Conservation (phyloP, 2,888 invertebrate genomes). For the Microctonus hyperodae region DNA sequence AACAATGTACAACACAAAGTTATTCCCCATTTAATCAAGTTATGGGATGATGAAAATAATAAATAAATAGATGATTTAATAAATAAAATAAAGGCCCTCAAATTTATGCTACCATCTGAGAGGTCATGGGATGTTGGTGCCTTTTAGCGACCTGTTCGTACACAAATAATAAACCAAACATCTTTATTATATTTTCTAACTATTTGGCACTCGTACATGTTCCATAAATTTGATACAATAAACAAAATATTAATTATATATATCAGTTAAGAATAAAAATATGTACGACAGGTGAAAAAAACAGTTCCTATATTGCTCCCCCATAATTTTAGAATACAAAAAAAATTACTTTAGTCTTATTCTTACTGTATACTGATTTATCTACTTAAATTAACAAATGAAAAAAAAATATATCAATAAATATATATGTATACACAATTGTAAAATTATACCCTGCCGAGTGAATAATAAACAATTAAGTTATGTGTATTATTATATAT, state of each 20-base stretch:
- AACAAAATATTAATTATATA: slow-evolving; percentile 13
- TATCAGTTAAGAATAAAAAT: slow-evolving; percentile 28
- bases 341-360: slow-evolving; percentile 27
- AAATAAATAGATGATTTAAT: slow-evolving; percentile 25
- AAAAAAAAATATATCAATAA: slow-evolving; percentile 24
- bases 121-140: slow-evolving; percentile 56
- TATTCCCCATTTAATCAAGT: neutral
- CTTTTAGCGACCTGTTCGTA: slow-evolving; percentile 59
- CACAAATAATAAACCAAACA: slow-evolving; percentile 43
- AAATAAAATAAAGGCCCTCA: slow-evolving; percentile 30
- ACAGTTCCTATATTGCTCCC: slow-evolving; percentile 60
- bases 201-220: slow-evolving; percentile 26
- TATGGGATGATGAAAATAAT: slow-evolving; percentile 22
- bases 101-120: slow-evolving; percentile 35
- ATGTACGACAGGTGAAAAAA: slow-evolving; percentile 56
- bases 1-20: neutral
- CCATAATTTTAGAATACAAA: slow-evolving; percentile 37
- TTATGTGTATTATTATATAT: slow-evolving; percentile 32
- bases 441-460: slow-evolving; percentile 24
- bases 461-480: slow-evolving; percentile 24
- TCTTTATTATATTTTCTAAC: slow-evolving; percentile 6
- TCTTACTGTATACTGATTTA: slow-evolving; percentile 29
- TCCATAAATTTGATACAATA: neutral
- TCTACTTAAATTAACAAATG: slow-evolving; percentile 24
- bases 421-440: slow-evolving; percentile 34